phyloP scores from a whole-genome alignment of 2,113 vertebrate species.

The Pangasianodon hypophthalmus region DNA sequence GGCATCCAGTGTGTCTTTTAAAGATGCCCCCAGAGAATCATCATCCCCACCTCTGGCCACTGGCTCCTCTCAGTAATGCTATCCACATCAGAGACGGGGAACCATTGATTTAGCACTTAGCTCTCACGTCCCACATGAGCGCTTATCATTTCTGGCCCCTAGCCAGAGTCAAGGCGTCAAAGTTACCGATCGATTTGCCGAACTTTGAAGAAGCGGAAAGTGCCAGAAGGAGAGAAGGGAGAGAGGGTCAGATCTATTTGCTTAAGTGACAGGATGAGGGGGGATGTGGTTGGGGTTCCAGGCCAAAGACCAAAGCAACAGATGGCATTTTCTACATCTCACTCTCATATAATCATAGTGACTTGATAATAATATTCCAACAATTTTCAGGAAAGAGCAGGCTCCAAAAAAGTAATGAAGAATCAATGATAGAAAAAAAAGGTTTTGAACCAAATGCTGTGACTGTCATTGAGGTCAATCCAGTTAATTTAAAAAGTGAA shows the following conservation, averaged over 20 bases:
- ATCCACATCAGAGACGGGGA: conserved; percentile 71
- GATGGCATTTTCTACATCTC: conserved; percentile 51
- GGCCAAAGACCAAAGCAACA: conserved; percentile 47
- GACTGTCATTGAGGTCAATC: not conserved
- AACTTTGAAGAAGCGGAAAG: conserved; percentile 67
- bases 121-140: conserved; percentile 75
- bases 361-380: conserved; percentile 28
- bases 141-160: conserved; percentile 73
- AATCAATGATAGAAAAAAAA: not conserved
- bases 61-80: conserved; percentile 72
- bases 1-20: conserved; percentile 65
- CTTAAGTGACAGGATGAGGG: conserved; percentile 31
- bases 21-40: conserved; percentile 72
- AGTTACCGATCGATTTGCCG: conserved; percentile 71
- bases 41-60: conserved; percentile 70
- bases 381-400: not conserved
- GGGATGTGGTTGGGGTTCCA: conserved; percentile 17
- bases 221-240: conserved; percentile 47
- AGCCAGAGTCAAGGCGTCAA: conserved; percentile 69
- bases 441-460: not conserved
- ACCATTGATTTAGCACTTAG: conserved; percentile 81
- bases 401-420: not conserved
- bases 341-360: conserved; percentile 22
- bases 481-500: not conserved
- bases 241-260: conserved; percentile 60